Conservation (phyloP, 2,113 vertebrate genomes). For the Petroica traversi region DNA sequence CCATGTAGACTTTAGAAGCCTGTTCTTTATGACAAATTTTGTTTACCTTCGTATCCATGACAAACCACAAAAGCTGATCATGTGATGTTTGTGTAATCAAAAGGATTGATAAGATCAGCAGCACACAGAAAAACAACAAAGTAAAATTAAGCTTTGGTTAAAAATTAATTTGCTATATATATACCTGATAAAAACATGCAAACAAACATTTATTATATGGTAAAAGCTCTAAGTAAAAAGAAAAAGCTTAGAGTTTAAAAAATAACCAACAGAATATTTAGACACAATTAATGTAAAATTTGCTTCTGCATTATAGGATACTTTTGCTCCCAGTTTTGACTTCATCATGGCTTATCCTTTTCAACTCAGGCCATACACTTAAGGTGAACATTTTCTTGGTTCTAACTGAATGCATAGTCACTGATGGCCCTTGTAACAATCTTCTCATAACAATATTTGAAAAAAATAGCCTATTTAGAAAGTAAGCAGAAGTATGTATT, state of each 20-base stretch:
- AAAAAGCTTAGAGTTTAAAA: background rate
- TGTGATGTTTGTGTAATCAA: background rate
- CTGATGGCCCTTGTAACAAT: background rate
- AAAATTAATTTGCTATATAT: conserved; percentile 8
- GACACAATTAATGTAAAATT: background rate
- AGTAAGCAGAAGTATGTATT: background rate
- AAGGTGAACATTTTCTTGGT: background rate
- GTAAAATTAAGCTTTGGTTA: conserved; percentile 30
- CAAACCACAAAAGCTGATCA: background rate
- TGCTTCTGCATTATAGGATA: background rate
- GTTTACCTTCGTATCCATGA: background rate
- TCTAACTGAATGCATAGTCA: background rate
- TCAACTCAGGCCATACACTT: accelerated
- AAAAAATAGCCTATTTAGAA: background rate
- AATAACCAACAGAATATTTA: background rate
- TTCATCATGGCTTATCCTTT: background rate
- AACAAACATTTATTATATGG: background rate
- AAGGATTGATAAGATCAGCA: background rate
- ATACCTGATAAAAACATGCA: background rate
- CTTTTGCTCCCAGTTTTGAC: background rate
- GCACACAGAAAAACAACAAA: background rate
- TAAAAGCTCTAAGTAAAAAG: background rate
- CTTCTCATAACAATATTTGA: background rate
- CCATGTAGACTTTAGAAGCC: background rate
- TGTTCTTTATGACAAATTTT: background rate